Conservation (phyloP, 2,113 vertebrate genomes). For the Gobius niger region DNA sequence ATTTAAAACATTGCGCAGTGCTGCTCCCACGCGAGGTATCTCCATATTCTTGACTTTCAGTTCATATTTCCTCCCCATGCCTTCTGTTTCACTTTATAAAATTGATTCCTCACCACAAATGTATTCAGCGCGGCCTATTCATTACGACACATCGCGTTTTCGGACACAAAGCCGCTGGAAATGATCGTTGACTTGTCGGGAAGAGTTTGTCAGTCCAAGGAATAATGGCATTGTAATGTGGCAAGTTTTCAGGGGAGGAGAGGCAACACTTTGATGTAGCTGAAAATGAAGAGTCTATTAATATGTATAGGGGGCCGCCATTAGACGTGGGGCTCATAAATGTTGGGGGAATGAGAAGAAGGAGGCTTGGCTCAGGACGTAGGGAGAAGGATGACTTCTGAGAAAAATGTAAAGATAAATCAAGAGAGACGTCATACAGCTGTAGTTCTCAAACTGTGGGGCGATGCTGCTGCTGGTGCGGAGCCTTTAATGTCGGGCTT, state of each 20-base stretch:
- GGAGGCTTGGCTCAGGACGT: slow-evolving; percentile 31
- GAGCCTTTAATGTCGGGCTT: no score
- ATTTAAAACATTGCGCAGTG: slow-evolving; percentile 20
- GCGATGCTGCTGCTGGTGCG: no score
- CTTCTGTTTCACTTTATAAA: slow-evolving; percentile 51
- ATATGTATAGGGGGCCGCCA: slow-evolving; percentile 64
- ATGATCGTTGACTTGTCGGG: slow-evolving; percentile 60
- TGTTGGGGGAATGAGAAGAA: slow-evolving; percentile 60
- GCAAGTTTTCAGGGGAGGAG: slow-evolving; percentile 61
- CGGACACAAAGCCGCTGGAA: slow-evolving; percentile 61
- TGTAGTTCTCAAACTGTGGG: not conserved
- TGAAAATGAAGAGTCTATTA: slow-evolving; percentile 66
- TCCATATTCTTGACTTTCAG: slow-evolving; percentile 34
- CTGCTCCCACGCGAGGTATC: slow-evolving; percentile 25
- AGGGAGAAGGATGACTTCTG: slow-evolving; percentile 32
- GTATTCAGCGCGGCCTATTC: slow-evolving; percentile 53
- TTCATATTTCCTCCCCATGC: slow-evolving; percentile 37
- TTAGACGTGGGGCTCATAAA: slow-evolving; percentile 65
- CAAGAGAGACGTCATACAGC: not conserved
- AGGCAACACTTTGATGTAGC: slow-evolving; percentile 67
- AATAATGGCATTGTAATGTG: slow-evolving; percentile 67
- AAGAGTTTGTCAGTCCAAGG: slow-evolving; percentile 56
- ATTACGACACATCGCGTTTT: slow-evolving; percentile 52
- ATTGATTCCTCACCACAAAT: slow-evolving; percentile 51
- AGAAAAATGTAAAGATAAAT: slow-evolving; percentile 41